Evolutionary conservation across 1,140 invertebrate genomes (phyloP), one percentile per base, ranked within the genome.

Genomic region (Scaptodrosophila lebanonensis): DNA sequence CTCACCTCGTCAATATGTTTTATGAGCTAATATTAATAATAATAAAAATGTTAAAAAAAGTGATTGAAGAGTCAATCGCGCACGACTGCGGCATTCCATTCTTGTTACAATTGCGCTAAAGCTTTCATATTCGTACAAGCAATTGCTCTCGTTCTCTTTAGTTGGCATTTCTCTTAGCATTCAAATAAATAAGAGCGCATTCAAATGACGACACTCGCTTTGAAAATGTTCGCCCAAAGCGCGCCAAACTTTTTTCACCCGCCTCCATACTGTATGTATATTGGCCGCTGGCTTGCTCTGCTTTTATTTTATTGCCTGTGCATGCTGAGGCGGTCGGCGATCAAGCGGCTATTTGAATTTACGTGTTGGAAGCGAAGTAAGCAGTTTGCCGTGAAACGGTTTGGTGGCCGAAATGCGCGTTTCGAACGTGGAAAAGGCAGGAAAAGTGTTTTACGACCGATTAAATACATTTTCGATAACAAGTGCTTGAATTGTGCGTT

Each of bases 261-360:
- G 53, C 59, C 15, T 25, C 16, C 18, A n/a, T n/a, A n/a, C n/a
- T 32, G 17, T 32, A 18, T 25, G 16, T 25, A 32, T 17, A 18
- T 25, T 51, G 50, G 44, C 53, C 43, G 33, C 27, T 61, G 43
- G 48, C 25, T 43, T 83, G 75, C 75, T 79, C 75, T 83, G 75
- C 77, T 79, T 83, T 79, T 83, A 76, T 83, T 79, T 79, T 59
- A 83, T 70, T 83, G 76, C 42, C 66, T 73, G 50, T 72, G 67
- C 15, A 22, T 57, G 62, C 36, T 49, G 48, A 45, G 42, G 40
- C 64, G 52, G 60, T n/a, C 42, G 27, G 48, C 51, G 29, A 52
- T 25, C 75, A 32, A 68, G 47, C 60, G 49, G 63, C 70, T 76
- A 70, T 63, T 83, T 76, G 3, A 70, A 83, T 84, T 84, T 84